These are phyloP conservation scores for Agriotes lineatus DNA, from an alignment of 2,888 invertebrate species.

Conservation along the genomic window DNA sequence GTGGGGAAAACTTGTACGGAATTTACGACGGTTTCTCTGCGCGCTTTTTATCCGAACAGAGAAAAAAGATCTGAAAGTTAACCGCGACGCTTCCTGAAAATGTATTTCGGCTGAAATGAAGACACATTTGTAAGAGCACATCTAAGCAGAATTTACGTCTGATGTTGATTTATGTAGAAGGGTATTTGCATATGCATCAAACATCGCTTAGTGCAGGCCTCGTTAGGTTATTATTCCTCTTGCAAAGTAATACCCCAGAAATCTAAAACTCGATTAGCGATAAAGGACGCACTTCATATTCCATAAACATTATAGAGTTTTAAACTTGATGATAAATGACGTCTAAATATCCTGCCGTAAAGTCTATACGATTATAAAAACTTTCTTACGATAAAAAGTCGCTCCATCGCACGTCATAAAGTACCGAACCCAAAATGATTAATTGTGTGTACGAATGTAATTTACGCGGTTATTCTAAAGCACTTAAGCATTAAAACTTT, in stretches of 20 bases:
- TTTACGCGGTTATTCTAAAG: conserved; percentile 31
- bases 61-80: conserved; percentile 35
- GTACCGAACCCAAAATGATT: conserved; percentile 33
- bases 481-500: conserved; percentile 35
- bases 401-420: conserved; percentile 31
- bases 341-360: conserved; percentile 37
- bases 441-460: conserved; percentile 35
- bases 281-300: conserved; percentile 27
- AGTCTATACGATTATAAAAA: conserved; percentile 41
- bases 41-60: conserved; percentile 35
- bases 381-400: conserved; percentile 38
- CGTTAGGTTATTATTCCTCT: conserved; percentile 21
- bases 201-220: conserved; percentile 23
- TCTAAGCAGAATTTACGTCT: conserved; percentile 24
- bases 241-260: conserved; percentile 7
- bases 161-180: conserved; percentile 31
- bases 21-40: conserved; percentile 39
- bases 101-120: conserved; percentile 31
- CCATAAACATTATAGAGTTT: conserved; percentile 38
- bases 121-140: conserved; percentile 32
- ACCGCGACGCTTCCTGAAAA: conserved; percentile 32
- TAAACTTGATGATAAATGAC: conserved; percentile 42
- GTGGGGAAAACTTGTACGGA: conserved; percentile 42
- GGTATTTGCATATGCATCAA: conserved; percentile 37
- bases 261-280: conserved; percentile 31